Percentiles rank a stretch among this genome's conserved stretches.
These are phyloP conservation scores for Gallinago paraguaiae DNA, from an alignment of 2,113 vertebrate genomes.

Conservation along the genomic window DNA sequence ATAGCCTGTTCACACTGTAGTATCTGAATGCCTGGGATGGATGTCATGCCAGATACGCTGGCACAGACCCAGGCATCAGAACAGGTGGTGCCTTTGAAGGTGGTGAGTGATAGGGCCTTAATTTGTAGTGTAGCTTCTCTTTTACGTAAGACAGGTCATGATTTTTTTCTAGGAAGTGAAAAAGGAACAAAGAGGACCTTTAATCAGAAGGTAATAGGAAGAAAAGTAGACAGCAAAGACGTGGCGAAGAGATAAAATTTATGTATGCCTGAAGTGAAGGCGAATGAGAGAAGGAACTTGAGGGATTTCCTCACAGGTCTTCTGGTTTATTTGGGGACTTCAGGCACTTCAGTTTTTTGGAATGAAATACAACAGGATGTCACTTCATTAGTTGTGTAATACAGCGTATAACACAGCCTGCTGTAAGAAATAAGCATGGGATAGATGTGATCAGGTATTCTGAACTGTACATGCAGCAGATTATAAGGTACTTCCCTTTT, in stretches of 20 bases:
- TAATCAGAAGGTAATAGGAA: background rate
- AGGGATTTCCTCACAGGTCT: background rate
- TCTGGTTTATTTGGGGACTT: background rate
- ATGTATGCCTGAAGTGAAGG: background rate
- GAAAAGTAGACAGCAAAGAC: background rate
- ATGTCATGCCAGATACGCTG: slow-evolving; percentile 15
- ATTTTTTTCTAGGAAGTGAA: background rate
- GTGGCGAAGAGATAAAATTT: background rate
- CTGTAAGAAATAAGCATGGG: background rate
- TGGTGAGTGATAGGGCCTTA: background rate
- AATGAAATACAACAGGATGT: background rate
- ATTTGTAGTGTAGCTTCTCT: background rate
- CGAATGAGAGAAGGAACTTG: background rate
- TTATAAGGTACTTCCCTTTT: background rate
- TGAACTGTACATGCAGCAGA: background rate
- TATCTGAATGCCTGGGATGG: background rate
- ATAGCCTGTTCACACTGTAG: background rate
- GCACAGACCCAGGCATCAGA: background rate
- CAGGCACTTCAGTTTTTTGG: background rate
- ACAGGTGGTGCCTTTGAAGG: slow-evolving; percentile 23
- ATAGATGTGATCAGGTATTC: background rate
- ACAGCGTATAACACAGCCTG: background rate
- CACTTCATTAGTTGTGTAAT: background rate
- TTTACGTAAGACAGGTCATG: background rate
- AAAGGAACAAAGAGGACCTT: background rate